Base-by-base conservation (phyloP, 2,113 vertebrate species). In the Circaetus cinerascens region DNA sequence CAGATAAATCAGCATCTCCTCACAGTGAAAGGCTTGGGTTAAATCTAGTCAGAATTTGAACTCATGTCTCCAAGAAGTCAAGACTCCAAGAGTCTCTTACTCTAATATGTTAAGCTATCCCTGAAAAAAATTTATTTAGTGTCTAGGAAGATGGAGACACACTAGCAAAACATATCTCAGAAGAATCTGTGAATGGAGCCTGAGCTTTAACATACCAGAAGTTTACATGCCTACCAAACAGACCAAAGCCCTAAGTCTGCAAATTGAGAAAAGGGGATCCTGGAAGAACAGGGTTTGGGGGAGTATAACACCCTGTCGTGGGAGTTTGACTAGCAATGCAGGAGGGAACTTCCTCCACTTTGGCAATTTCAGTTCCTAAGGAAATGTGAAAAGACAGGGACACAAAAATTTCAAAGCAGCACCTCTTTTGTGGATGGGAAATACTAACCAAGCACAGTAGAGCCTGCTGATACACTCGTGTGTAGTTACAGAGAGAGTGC, bases 391-490 rank as follows among this genome's bases (percentile, higher is more conserved):
- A 82, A 30, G 15, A 41, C 30, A 27, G 27, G 94, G 29, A 67
- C 12, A 32, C 0, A 51, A 64, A 41, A 68, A 45, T 36, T 16
- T 64, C 40, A 75, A 90, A 71, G 32, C 41, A 85, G 22, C 57
- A 17, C 11, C 63, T 60, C 38, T 73, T 88, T 29, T 53, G 45
- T 2, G 1, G 55, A 15, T 9, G 7, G 11, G n/a, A 90, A 91
- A 62, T n/a, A 38, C 51, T 79, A 53, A 51, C 41, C 4, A 11
- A 60, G 72, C 41, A 59, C 0, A 0, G 34, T 9, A 41, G 29
- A 86, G 8, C 27, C 51, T 3, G 0, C 30, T 2, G 13, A 5
- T 2, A 60, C 7, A 19, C 25, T 73, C 7, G 0, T 7, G 15
- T 59, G n/a, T 86, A 15, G 30, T 43, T 63, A 63, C 34, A 62